Evolutionary conservation across 2,113 vertebrate species (phyloP), one percentile per base, ranked within the genome.

Genomic region (Mystacornis crossleyi): DNA sequence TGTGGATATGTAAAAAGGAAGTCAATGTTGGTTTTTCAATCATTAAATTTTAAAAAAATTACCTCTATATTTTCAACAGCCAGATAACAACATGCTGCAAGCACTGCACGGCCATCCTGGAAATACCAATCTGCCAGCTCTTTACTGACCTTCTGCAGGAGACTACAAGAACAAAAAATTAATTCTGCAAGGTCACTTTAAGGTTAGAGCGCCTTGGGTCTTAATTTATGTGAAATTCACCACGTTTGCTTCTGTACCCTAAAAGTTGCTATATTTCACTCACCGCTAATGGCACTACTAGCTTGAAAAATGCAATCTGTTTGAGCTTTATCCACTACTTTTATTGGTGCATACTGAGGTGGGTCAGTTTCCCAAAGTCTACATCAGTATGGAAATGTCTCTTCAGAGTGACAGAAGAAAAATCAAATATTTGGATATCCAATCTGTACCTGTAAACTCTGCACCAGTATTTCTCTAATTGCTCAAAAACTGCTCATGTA

Each of bases 101-200:
- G 97, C 6, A 99, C 98, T 12, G 99, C 98, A 66, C 83, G 97
- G 5, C 99, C 99, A 20, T 99, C 98, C 97, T 99, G 99, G 90
- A 99, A 99, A 98, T 99, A 99, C 99, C 99, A 99, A 90, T 99
- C 99, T 5, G 99, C 99, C 29, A 99, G 98, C 29, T 99, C 99
- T 77, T 97, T 62, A 94, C 98, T 99, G 78, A 99, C 99, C 6
- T 97, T 83, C 43, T 98, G 98, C 47, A 99, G 97, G 15, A 99
- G 98, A 66, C 99, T 99, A 86, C 45, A 96, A 48, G 40, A 74
- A 94, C 18, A 87, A 75, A 80, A 78, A 28, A 29, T 2, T 8
- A 19, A 84, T 69, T 61, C 19, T 58, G 20, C 55, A 75, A 65
- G 18, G 51, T 53, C 45, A 61, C n/a, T 18, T 86, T 18, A 57